A percentile compares a stretch with the other conserved stretches of the same genome.
Evolutionary conservation across 1,140 invertebrate species (phyloP).

Genomic region (Caenorhabditis brenneri): DNA sequence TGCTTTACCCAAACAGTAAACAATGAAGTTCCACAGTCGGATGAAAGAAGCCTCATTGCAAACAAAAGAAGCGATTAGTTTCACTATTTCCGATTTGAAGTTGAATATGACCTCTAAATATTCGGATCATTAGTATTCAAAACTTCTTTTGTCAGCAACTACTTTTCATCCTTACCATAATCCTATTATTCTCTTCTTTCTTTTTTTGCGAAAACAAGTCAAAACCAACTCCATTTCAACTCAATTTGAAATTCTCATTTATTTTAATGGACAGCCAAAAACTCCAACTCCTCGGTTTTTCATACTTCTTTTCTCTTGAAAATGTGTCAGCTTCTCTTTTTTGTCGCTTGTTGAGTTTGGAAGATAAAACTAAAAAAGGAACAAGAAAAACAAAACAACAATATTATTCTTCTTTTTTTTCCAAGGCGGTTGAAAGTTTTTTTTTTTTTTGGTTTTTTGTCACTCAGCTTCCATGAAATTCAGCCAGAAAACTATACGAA

Average conservation of each 20-base stretch:
- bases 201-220: background rate
- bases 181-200: conserved; percentile 14
- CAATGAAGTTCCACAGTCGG: background rate
- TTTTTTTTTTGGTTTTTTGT: background rate
- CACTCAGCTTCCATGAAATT: too few species aligned
- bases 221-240: background rate
- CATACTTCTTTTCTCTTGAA: background rate
- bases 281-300: background rate
- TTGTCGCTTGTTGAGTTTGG: too few species aligned
- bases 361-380: background rate
- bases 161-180: too few species aligned
- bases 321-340: conserved; percentile 3
- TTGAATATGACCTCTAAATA: background rate
- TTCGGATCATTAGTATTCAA: background rate
- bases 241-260: conserved; percentile 14
- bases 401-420: background rate
- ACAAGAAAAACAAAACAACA: background rate
- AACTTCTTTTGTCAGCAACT: too few species aligned
- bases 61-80: conserved; percentile 13
- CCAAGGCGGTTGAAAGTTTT: background rate
- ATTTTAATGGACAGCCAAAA: background rate
- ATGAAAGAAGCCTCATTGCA: background rate
- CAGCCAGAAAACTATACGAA: too few species aligned
- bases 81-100: background rate
- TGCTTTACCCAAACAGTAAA: conserved; percentile 36